phyloP scores from a whole-genome alignment of 2,797 vertebrate genomes.

The Leucoraja ocellata region DNA sequence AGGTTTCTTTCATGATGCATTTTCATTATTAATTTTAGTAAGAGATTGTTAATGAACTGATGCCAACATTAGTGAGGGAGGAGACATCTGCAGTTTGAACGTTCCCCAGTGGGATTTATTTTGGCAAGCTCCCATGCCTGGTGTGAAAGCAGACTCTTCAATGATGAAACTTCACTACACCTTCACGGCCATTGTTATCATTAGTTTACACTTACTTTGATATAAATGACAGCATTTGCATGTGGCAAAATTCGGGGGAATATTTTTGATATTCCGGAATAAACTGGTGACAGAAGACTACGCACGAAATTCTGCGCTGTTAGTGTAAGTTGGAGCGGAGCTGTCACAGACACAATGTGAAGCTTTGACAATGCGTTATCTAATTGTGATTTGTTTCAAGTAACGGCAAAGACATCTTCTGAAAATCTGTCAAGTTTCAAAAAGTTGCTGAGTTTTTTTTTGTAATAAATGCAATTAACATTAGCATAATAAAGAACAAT shows the following conservation, averaged over 20 bases:
- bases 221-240: constrained; percentile 62
- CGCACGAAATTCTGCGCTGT: constrained; percentile 57
- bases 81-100: constrained; percentile 53
- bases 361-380: constrained; percentile 82
- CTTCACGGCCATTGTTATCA: constrained; percentile 72
- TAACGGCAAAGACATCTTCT: constrained; percentile 64
- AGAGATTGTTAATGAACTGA: constrained; percentile 39
- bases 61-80: constrained; percentile 6
- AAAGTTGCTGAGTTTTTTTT: constrained; percentile 39
- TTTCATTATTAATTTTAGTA: constrained; percentile 38
- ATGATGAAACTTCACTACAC: constrained; percentile 57
- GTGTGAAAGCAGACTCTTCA: constrained; percentile 53
- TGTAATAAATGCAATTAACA: constrained; percentile 48
- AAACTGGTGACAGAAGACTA: constrained; percentile 63
- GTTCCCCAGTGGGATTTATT: constrained; percentile 52
- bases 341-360: constrained; percentile 70
- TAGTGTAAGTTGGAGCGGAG: constrained; percentile 61
- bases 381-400: constrained; percentile 78
- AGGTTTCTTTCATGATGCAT: constrained; percentile 28
- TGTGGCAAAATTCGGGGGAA: constrained; percentile 62
- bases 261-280: constrained; percentile 73
- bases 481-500: background rate
- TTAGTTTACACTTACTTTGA: constrained; percentile 49
- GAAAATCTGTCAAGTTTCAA: constrained; percentile 68
- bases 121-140: constrained; percentile 51